Conservation (phyloP, 2,113 vertebrate genomes). For the Willisornis vidua region DNA sequence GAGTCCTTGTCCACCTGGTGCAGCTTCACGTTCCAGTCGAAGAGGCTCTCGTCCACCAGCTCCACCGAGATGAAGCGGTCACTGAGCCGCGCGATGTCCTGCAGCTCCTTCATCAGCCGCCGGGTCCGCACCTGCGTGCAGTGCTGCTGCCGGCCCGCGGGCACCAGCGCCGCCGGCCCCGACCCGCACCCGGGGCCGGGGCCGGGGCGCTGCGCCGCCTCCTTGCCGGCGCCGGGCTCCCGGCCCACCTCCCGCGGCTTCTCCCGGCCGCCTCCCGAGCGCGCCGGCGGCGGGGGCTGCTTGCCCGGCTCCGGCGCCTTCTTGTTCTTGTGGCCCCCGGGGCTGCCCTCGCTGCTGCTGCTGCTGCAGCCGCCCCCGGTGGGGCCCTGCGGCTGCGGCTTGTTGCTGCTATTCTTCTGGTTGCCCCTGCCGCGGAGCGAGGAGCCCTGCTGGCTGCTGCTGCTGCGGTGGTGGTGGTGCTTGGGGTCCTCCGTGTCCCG, state of each 20-base stretch:
- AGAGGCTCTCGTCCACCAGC: slow-evolving; percentile 98
- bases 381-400: slow-evolving; percentile 78
- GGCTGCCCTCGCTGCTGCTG: too few species aligned
- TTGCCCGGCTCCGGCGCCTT: too few species aligned
- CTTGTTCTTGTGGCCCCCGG: too few species aligned
- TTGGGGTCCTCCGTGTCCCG: slow-evolving; percentile 97
- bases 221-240: too few species aligned
- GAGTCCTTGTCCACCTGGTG: slow-evolving; percentile 99
- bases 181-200: slow-evolving; percentile 72
- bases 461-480: slow-evolving; percentile 82
- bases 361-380: too few species aligned
- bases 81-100: slow-evolving; percentile 95
- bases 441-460: slow-evolving; percentile 83
- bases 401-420: slow-evolving; percentile 87
- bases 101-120: slow-evolving; percentile 98
- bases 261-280: too few species aligned
- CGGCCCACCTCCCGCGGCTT: too few species aligned
- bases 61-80: slow-evolving; percentile 99
- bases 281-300: too few species aligned
- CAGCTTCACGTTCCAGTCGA: slow-evolving; percentile 99
- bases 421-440: slow-evolving; percentile 87
- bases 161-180: slow-evolving; percentile 78
- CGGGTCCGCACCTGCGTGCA: slow-evolving; percentile 97
- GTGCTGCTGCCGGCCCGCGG: slow-evolving; percentile 89
- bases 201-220: not conserved